Evolutionary conservation across 2,113 vertebrate genomes (phyloP).

Genomic region (Hippocampus zosterae): DNA sequence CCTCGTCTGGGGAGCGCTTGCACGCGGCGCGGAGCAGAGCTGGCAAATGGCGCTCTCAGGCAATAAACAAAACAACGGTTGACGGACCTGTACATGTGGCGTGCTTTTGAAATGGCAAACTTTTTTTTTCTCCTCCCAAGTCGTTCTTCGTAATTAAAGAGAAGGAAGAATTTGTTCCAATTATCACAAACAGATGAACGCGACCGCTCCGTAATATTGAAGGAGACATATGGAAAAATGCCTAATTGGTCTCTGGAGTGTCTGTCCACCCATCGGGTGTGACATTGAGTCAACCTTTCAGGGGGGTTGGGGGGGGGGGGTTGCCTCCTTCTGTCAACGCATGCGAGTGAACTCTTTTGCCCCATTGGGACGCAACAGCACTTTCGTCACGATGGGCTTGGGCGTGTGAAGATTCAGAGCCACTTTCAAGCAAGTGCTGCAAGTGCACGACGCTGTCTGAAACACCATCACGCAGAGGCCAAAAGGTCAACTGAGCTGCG

Average conservation of each 20-base stretch:
- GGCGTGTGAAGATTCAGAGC: too few relatives aligned
- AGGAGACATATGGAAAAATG: background rate
- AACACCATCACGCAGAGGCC: too few relatives aligned
- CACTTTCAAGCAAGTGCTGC: too few relatives aligned
- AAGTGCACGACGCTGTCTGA: too few relatives aligned
- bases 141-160: constrained; percentile 2
- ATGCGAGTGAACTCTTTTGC: background rate
- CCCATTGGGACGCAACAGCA: background rate
- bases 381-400: too few relatives aligned
- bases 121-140: background rate
- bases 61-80: constrained; percentile 35
- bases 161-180: constrained; percentile 2
- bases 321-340: background rate
- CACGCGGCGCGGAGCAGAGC: constrained; percentile 25
- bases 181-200: background rate
- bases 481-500: too few relatives aligned
- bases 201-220: background rate
- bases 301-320: too few relatives aligned
- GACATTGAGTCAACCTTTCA: background rate
- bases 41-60: constrained; percentile 43
- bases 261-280: background rate
- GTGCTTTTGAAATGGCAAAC: constrained; percentile 13
- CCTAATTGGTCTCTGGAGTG: background rate
- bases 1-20: constrained; percentile 51
- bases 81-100: constrained; percentile 1